phyloP scores from a whole-genome alignment of 2,113 vertebrate species.

The Gymnobelideus leadbeateri region DNA sequence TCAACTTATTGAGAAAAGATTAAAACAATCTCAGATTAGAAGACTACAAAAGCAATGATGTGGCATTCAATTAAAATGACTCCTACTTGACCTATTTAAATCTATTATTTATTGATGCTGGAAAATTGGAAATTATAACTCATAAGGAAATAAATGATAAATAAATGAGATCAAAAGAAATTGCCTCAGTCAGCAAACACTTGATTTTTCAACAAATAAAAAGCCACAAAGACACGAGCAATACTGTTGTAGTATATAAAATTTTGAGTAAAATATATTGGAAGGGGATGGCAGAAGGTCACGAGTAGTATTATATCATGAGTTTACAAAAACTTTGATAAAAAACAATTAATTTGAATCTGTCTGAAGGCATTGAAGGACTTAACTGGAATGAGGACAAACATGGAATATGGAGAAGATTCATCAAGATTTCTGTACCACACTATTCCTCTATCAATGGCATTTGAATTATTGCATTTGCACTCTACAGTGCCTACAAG shows the following conservation, averaged over 20 bases:
- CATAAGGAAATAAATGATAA: background rate
- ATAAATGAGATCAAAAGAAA: background rate
- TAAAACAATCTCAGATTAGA: background rate
- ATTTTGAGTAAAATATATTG: background rate
- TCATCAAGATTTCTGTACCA: background rate
- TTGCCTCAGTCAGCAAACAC: background rate
- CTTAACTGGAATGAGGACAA: background rate
- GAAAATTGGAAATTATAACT: background rate
- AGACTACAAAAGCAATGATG: background rate
- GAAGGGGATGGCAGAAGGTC: background rate
- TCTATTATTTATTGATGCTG: background rate
- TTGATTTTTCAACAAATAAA: background rate
- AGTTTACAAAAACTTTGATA: background rate
- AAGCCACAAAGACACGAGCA: background rate
- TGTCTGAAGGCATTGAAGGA: background rate
- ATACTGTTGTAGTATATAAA: background rate
- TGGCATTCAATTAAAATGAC: background rate
- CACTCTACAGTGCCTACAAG: background rate
- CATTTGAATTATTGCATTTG: background rate
- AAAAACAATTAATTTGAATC: background rate
- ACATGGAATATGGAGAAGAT: background rate
- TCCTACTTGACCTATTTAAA: background rate
- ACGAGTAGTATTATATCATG: background rate
- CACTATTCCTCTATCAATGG: background rate
- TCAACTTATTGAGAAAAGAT: background rate